These are phyloP conservation scores for Squalus acanthias DNA, from an alignment of 2,797 vertebrate genomes.

Conservation along the genomic window DNA sequence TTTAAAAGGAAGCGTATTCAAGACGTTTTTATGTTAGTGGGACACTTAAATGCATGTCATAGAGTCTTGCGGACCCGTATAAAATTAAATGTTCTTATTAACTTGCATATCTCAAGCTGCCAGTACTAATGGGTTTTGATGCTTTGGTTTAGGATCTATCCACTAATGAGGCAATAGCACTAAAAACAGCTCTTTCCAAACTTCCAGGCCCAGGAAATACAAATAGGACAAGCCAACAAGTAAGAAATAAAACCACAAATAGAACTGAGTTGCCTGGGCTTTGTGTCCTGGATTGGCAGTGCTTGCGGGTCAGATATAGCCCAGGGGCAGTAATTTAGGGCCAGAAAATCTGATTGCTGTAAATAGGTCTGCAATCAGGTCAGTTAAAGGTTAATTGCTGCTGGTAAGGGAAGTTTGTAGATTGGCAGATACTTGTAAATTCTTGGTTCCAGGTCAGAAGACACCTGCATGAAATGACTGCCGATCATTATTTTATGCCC, in stretches of 20 bases:
- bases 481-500: background rate
- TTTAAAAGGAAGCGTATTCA: background rate
- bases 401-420: background rate
- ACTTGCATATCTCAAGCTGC: background rate
- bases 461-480: background rate
- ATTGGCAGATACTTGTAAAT: background rate
- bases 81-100: background rate
- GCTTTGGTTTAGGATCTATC: background rate
- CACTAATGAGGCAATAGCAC: background rate
- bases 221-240: background rate
- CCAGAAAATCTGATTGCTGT: background rate
- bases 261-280: background rate
- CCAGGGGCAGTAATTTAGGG: background rate
- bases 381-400: background rate
- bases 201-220: background rate
- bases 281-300: background rate
- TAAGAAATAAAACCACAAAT: conserved; percentile 3
- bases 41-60: background rate
- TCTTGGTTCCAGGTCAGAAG: background rate
- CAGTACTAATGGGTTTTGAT: background rate
- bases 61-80: background rate
- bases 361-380: background rate
- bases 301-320: background rate
- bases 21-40: background rate
- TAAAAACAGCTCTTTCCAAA: background rate